Evolutionary conservation across 2,113 vertebrate genomes (phyloP), one percentile per base, ranked within the genome.

Genomic region (Heliornis fulica): DNA sequence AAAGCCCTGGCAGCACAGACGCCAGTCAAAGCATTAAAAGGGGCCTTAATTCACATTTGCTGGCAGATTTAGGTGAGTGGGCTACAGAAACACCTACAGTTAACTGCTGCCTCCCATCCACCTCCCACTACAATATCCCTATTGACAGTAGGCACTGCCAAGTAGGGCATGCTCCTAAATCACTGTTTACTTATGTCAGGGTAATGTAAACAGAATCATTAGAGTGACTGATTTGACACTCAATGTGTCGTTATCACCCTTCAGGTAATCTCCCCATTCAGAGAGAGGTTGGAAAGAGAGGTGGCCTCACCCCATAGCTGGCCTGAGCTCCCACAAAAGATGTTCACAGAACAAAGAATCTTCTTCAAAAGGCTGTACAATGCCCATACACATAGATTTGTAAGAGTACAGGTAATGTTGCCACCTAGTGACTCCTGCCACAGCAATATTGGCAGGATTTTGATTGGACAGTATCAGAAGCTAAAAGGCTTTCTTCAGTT

Each of bases 371-470:
- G 31, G 31, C 40, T 79, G 66, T 76, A 79, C 87, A 96, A 87
- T 38, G 45, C 53, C 56, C 41, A 29, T 26, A 83, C 11, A 29
- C 32, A 25, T 34, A 41, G 36, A 76, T 59, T 88, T 59, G 31
- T 85, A 91, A 80, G 84, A 94, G 40, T 45, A 91, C 94, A 96
- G 91, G 93, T 96, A 95, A 93, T 87, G 69, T 97, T 97, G 94
- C 87, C 91, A 94, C 48, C 95, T 96, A 95, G 91, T 94, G 94
- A 93, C 89, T 96, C 74, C 78, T 92, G 53, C 69, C 89, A 79
- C 10, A 85, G 36, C 66, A 89, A 60, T 87, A 72, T 87, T 82
- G 78, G 36, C 61, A 94, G 31, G 43, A 65, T 32, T 84, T 94
- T 43, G 28, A 46, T 26, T 64, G 69, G 46, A 21, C 28, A 84